Base-by-base conservation (phyloP, 2,888 invertebrate species). In the Sinohyriopsis cumingii region DNA sequence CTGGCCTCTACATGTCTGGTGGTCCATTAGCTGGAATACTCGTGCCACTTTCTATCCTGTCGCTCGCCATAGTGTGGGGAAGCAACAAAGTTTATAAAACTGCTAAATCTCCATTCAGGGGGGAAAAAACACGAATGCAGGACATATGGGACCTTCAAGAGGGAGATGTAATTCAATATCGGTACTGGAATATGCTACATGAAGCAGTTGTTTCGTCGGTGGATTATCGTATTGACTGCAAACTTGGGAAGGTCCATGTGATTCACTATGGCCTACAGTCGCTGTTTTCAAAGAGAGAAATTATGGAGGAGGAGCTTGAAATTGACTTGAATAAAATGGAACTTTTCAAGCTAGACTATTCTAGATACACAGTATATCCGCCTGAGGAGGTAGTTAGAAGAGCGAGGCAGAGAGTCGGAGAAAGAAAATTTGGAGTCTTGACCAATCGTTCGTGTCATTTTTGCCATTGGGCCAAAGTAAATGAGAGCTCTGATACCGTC, bases 381-480 rank as follows among this genome's bases (percentile, higher is more conserved):
- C 67, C 68, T 24, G 70, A 70, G 22, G 57, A 63, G 7, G 73
- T 73, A 12, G 59, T 74, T n/a, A 28, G 56, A n/a, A 54, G 74
- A 54, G 74, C 74, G 2, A 45, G 67, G 3, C 59, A 74, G 45
- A 57, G 74, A 45, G 22, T 74, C 20, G 74, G 74, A 3, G 74
- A 74, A 59, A 71, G 56, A 15, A 68, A 74, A 54, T 74, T 63
- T 54, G 66, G 71, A 1, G 7, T 71, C 1, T 28, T 65, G 20
- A 67, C 66, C 6, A 68, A 71, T 55, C 70, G 74, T n/a, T 69
- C 71, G 1, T 62, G 68, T 22, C 71, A 74, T 63, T 74, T 74
- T 28, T 74, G 74, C 33, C 69, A 74, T 28, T 74, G 74, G 71
- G 74, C 71, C 22, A 74, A 71, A 57, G 45, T 74, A 24, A 62